These are phyloP conservation scores for Epinotia ramella DNA, from an alignment of 2,888 invertebrate genomes.

Conservation along the genomic window DNA sequence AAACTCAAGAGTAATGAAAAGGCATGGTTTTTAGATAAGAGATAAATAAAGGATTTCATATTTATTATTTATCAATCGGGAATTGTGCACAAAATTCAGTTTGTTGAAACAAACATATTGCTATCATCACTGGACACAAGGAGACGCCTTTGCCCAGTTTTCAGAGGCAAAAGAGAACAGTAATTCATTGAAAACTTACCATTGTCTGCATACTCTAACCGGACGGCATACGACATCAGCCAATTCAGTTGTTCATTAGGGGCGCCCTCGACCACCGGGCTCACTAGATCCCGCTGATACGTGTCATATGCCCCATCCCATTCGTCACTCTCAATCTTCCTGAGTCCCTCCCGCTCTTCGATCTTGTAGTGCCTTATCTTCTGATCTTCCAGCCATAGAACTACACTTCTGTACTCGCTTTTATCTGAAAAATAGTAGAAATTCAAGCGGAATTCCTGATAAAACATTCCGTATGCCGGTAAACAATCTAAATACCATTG, in stretches of 20 bases:
- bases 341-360: conserved; percentile 90
- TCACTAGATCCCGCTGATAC: conserved; percentile 91
- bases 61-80: neutral
- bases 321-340: conserved; percentile 87
- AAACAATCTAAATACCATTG: conserved; percentile 84
- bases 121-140: neutral
- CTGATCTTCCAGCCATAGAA: conserved; percentile 97
- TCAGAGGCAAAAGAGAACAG: neutral
- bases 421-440: conserved; percentile 86
- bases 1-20: neutral
- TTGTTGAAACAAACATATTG: neutral
- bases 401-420: conserved; percentile 90
- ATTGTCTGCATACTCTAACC: conserved; percentile 93
- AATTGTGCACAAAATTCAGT: neutral
- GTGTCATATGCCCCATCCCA: conserved; percentile 90
- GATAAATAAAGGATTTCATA: neutral
- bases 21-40: neutral
- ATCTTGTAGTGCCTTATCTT: conserved; percentile 95
- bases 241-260: conserved; percentile 92
- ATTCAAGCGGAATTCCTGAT: neutral
- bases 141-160: neutral
- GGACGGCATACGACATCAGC: conserved; percentile 93
- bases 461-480: conserved; percentile 31
- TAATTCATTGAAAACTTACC: conserved; percentile 73
- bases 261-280: conserved; percentile 87